phyloP scores from a whole-genome alignment of 2,888 invertebrate species.

The Onthophagus sagittarius region DNA sequence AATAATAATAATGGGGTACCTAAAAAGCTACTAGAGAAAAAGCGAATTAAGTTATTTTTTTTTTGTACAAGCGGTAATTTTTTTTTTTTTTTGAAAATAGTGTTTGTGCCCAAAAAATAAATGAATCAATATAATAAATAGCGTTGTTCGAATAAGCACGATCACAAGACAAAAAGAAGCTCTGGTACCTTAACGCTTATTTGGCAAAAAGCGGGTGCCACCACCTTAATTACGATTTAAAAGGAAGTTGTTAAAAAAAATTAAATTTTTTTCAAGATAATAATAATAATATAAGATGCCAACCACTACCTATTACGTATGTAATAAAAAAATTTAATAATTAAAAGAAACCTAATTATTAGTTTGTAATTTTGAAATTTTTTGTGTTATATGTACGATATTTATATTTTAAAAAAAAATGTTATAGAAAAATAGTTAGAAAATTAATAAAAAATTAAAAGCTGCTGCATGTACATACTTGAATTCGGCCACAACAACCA shows the following conservation, averaged over 20 bases:
- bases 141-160: constrained; percentile 37
- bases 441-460: constrained; percentile 9
- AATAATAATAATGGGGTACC: not conserved
- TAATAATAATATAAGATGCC: constrained; percentile 24
- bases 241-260: not conserved
- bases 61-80: not conserved
- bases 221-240: not conserved
- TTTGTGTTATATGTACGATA: not conserved
- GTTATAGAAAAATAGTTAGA: constrained; percentile 16
- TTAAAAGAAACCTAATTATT: constrained; percentile 10
- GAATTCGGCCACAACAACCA: not conserved
- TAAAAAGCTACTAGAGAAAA: not conserved
- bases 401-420: no score
- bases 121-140: constrained; percentile 20
- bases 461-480: no score
- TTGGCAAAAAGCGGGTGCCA: constrained; percentile 24
- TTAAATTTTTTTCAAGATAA: not conserved
- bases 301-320: constrained; percentile 26
- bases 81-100: not conserved
- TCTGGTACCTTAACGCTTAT: constrained; percentile 40
- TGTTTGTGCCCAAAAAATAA: not conserved
- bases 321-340: no score
- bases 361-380: constrained; percentile 14
- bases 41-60: constrained; percentile 1
- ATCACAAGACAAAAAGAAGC: constrained; percentile 42